These are phyloP conservation scores for Dendrolimus houi DNA, from an alignment of 2,888 invertebrate species.

Conservation along the genomic window DNA sequence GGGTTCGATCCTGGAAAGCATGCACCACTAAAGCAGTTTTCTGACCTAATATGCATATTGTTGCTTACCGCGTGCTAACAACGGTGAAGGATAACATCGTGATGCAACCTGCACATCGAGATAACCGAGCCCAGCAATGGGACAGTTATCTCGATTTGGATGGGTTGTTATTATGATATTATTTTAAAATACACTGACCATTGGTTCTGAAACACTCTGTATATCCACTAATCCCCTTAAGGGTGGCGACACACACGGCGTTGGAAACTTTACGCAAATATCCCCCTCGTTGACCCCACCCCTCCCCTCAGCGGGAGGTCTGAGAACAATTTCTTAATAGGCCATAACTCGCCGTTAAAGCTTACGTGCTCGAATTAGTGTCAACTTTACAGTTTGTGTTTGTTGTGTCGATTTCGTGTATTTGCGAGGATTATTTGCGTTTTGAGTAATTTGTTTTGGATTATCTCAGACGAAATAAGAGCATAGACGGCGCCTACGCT, in stretches of 20 bases:
- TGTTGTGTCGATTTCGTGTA: background rate
- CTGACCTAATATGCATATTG: too few relatives aligned
- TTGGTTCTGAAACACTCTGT: constrained; percentile 4
- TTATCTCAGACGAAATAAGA: too few relatives aligned
- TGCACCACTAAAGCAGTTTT: too few relatives aligned
- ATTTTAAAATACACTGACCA: background rate
- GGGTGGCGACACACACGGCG: constrained; percentile 18
- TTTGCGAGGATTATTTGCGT: background rate
- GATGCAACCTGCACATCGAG: too few relatives aligned
- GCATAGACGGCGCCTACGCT: too few relatives aligned
- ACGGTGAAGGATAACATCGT: too few relatives aligned
- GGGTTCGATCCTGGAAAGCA: too few relatives aligned
- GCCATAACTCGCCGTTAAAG: constrained; percentile 60
- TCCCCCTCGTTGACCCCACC: constrained; percentile 23
- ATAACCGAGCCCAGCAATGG: too few relatives aligned
- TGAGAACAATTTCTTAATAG: constrained; percentile 70
- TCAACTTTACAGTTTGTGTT: constrained; percentile 14
- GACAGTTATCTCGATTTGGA: too few relatives aligned
- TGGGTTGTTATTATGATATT: too few relatives aligned
- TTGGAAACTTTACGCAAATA: constrained; percentile 44
- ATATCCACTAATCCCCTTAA: constrained; percentile 14
- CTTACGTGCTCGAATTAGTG: constrained; percentile 55
- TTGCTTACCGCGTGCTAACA: too few relatives aligned
- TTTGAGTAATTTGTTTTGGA: background rate
- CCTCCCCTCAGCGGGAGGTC: constrained; percentile 14